phyloP scores from a whole-genome alignment of 2,797 vertebrate species.

The Orientallactaga sibirica region DNA sequence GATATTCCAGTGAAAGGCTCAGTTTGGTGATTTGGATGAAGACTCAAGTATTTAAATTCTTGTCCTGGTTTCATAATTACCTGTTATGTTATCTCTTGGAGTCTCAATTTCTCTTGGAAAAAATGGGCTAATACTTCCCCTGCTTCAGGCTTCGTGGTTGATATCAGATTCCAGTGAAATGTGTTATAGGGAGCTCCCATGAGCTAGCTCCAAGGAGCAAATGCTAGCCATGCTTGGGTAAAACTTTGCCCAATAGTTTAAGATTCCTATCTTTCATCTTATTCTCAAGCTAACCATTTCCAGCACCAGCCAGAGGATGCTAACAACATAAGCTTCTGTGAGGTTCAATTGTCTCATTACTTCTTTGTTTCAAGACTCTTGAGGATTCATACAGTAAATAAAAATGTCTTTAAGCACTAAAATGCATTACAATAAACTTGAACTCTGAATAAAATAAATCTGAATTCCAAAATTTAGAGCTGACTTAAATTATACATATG shows the following conservation, averaged over 20 bases:
- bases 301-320: neutral
- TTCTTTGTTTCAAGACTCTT: constrained; percentile 32
- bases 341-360: neutral
- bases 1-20: neutral
- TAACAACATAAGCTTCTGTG: neutral
- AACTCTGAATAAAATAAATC: too few relatives aligned
- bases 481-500: neutral
- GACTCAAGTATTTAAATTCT: constrained; percentile 1
- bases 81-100: neutral
- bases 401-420: too few relatives aligned
- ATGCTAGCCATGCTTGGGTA: neutral
- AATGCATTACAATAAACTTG: too few relatives aligned
- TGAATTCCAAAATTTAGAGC: neutral
- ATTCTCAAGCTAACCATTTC: neutral
- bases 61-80: constrained; percentile 39
- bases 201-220: neutral
- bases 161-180: neutral
- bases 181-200: neutral
- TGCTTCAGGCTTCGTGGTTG: constrained; percentile 15
- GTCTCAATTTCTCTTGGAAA: constrained; percentile 40
- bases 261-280: neutral
- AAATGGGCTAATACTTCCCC: neutral
- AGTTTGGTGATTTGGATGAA: neutral
- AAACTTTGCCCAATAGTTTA: neutral
- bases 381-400: neutral